Percentiles rank a stretch among this genome's conserved stretches.
Conservation (phyloP, 2,797 vertebrate species). For the Pangasius sanitwongsei region DNA sequence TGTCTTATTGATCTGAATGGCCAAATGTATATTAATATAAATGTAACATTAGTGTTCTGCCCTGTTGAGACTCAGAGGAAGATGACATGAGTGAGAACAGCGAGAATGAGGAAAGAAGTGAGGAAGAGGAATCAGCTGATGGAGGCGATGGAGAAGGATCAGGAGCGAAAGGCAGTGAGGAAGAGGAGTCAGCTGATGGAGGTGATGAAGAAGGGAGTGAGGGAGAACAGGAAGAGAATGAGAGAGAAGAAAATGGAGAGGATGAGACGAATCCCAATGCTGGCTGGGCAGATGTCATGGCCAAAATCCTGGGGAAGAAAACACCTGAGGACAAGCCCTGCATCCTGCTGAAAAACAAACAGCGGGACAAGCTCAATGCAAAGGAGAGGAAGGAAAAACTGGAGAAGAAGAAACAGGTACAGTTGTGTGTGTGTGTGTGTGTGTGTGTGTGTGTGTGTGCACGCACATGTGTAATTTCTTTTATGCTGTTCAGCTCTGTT, state of each 20-base stretch:
- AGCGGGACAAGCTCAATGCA: constrained; percentile 80
- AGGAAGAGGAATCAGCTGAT: constrained; percentile 22
- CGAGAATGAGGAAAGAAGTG: constrained; percentile 20
- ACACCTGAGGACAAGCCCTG: constrained; percentile 71
- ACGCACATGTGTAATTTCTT: too few relatives aligned
- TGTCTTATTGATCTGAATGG: background rate
- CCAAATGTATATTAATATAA: background rate
- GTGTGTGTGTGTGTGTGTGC: background rate
- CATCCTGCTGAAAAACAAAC: constrained; percentile 87
- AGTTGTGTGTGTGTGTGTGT: background rate
- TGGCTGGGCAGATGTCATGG: constrained; percentile 96
- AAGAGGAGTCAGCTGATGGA: constrained; percentile 16
- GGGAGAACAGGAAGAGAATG: constrained; percentile 56
- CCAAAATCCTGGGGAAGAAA: constrained; percentile 87
- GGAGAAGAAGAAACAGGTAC: constrained; percentile 83
- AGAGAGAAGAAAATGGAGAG: background rate
- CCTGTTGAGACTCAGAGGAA: constrained; percentile 25
- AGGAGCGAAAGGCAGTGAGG: constrained; percentile 36
- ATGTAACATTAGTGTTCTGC: background rate
- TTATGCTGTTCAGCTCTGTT: background rate
- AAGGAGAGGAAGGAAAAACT: constrained; percentile 75
- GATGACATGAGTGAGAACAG: constrained; percentile 25
- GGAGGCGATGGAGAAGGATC: constrained; percentile 31
- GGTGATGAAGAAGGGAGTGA: constrained; percentile 24
- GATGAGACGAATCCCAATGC: constrained; percentile 64